These are phyloP conservation scores for Ommatoiulus sabulosus DNA, from an alignment of 2,888 invertebrate genomes.

Conservation along the genomic window DNA sequence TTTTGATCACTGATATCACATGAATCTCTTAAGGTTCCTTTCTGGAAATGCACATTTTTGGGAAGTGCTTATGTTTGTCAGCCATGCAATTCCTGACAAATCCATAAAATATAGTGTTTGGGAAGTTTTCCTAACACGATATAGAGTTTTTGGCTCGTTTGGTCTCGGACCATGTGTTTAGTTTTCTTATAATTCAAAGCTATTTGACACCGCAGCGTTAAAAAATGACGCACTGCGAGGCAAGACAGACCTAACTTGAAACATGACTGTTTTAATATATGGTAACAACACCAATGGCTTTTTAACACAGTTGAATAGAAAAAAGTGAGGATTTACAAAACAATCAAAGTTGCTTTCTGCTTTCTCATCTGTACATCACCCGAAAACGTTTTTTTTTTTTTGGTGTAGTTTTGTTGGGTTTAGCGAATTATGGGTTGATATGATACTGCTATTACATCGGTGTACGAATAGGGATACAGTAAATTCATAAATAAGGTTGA, in stretches of 20 bases:
- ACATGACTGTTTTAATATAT: constrained; percentile 35
- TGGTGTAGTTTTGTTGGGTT: background rate
- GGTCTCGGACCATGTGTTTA: too few species aligned
- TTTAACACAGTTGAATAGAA: constrained; percentile 43
- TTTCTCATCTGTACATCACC: background rate
- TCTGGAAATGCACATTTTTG: too few species aligned
- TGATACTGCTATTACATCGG: background rate
- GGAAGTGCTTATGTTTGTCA: too few species aligned
- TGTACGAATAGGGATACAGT: background rate
- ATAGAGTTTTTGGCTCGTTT: too few species aligned
- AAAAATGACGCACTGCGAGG: background rate
- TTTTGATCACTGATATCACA: too few species aligned
- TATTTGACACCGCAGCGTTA: background rate
- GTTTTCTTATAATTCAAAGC: background rate
- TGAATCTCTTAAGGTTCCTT: too few species aligned
- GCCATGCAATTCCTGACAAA: too few species aligned
- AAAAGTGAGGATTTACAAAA: constrained; percentile 37
- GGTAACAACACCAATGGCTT: constrained; percentile 36
- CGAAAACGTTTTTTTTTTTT: background rate
- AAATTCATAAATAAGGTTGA: constrained; percentile 5
- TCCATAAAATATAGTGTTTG: too few species aligned
- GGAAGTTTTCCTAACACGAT: too few species aligned
- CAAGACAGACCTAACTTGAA: constrained; percentile 12
- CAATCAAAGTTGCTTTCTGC: constrained; percentile 5
- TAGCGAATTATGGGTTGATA: background rate